Percentiles rank a stretch among this genome's conserved stretches.
phyloP scores from a whole-genome alignment of 1,140 invertebrate genomes.

The Drosophila sturtevanti region DNA sequence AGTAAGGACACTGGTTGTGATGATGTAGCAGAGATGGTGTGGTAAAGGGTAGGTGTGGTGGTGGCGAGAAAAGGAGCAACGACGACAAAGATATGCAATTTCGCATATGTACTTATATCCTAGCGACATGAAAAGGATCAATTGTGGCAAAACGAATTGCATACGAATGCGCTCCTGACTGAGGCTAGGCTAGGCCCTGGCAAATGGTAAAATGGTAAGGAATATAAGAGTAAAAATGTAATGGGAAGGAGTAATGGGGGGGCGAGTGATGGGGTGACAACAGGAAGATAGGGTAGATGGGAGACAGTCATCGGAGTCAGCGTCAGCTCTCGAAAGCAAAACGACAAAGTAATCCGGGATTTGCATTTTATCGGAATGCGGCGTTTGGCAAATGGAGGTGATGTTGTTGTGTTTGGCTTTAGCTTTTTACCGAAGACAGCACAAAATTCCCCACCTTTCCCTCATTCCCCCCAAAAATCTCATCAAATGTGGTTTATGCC shows the following conservation, averaged over 20 bases:
- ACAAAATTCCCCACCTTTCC: slow-evolving; percentile 8
- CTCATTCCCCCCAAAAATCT: background rate
- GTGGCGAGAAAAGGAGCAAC: slow-evolving; percentile 43
- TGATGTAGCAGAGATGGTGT: background rate
- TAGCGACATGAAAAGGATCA: slow-evolving; percentile 81
- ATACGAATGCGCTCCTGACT: slow-evolving; percentile 69
- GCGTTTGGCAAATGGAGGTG: slow-evolving; percentile 63
- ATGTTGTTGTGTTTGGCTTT: slow-evolving; percentile 31
- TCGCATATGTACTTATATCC: slow-evolving; percentile 81
- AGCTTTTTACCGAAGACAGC: slow-evolving; percentile 40
- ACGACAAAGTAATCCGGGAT: slow-evolving; percentile 80
- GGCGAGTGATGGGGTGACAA: background rate
- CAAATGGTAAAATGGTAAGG: slow-evolving; percentile 11
- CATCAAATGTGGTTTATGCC: slow-evolving; percentile 12
- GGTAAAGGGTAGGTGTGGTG: background rate
- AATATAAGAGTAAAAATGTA: background rate
- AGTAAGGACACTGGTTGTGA: slow-evolving; percentile 1
- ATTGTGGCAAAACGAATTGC: slow-evolving; percentile 81
- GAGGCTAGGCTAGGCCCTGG: slow-evolving; percentile 9
- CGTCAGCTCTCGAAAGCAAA: slow-evolving; percentile 76
- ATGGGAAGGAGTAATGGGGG: background rate
- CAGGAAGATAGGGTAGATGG: slow-evolving; percentile 16
- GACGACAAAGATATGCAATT: slow-evolving; percentile 79
- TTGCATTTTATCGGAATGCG: slow-evolving; percentile 81
- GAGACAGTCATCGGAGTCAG: slow-evolving; percentile 20